Evolutionary conservation across 2,888 invertebrate genomes (phyloP).

Genomic region (Crocallis elinguaria): DNA sequence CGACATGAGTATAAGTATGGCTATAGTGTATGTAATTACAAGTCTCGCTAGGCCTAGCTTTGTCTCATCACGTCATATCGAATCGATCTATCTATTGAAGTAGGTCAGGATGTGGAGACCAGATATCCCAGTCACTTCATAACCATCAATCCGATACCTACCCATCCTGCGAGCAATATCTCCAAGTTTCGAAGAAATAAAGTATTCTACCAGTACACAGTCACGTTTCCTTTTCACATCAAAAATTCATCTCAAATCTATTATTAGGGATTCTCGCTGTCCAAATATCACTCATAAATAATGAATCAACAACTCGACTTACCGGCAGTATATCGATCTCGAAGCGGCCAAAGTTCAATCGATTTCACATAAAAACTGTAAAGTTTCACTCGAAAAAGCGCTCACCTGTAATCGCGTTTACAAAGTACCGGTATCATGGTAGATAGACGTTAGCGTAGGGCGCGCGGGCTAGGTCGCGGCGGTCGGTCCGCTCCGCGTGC

Average conservation of each 20-base stretch:
- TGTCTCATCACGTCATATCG: slow-evolving; percentile 29
- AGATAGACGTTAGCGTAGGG: slow-evolving; percentile 48
- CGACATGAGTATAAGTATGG: slow-evolving; percentile 12
- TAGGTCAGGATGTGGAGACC: slow-evolving; percentile 47
- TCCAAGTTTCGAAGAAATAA: slow-evolving; percentile 20
- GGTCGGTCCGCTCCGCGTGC: slow-evolving; percentile 45
- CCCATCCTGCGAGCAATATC: slow-evolving; percentile 3
- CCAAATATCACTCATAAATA: slow-evolving; percentile 63
- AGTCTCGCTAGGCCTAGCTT: slow-evolving; percentile 21
- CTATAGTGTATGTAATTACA: slow-evolving; percentile 8
- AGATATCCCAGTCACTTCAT: background rate
- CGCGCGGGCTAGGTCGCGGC: slow-evolving; percentile 42
- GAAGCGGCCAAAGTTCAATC: slow-evolving; percentile 58
- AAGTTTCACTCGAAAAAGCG: slow-evolving; percentile 60
- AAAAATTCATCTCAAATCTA: slow-evolving; percentile 50
- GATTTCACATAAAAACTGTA: slow-evolving; percentile 64
- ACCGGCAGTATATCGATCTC: slow-evolving; percentile 68
- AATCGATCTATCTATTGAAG: slow-evolving; percentile 49
- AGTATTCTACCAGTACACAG: slow-evolving; percentile 28
- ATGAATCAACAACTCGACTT: slow-evolving; percentile 58
- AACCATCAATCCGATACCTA: background rate
- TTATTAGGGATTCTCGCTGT: slow-evolving; percentile 48
- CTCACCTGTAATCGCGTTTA: slow-evolving; percentile 66
- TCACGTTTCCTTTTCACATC: slow-evolving; percentile 30
- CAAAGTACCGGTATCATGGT: slow-evolving; percentile 59